Base-by-base conservation (phyloP, 1,140 invertebrate genomes). In the Drosophila mojavensis region DNA sequence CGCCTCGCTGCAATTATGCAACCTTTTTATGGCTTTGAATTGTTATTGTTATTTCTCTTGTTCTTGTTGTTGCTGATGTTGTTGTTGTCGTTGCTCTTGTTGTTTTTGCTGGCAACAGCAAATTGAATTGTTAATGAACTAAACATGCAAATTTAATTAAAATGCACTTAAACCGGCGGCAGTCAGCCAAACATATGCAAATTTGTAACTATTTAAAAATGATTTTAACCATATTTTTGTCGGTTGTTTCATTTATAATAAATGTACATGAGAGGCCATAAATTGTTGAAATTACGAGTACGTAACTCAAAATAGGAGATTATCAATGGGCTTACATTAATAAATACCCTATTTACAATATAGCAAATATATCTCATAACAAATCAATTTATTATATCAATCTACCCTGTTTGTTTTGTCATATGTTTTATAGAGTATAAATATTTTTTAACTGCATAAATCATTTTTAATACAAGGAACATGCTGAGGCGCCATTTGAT, bases 41-140 rank as follows among this genome's bases (percentile, higher is more conserved):
- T 63, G 53, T 56, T 70, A 28, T 70, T 55, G 59, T 55, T 50
- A n/a, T 43, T 61, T 20, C 26, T 13, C 6, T 7, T 30, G 5
- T 17, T 45, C 7, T 17, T 17, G n/a, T 41, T 54, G 41, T 55
- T 55, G 28, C 43, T 67, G 0, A 56, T 75, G n/a, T 74, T 54
- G 41, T 55, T 55, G 28, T 36, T 67, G 0, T 61, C 69, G n/a
- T 74, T 56, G 33, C 39, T 67, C 0, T 60, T 75, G 24, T 74
- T 53, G 56, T 74, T 70, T 64, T 47, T 50, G 68, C 60, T 69
- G 47, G 62, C 63, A 54, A 67, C 78, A 63, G 54, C 62, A 50
- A 81, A 79, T 83, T 84, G 64, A 79, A 83, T 83, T 83, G 51
- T 75, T 83, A 79, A 83, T 83, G 72, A 77, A 74, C 64, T 79